These are phyloP conservation scores for Ranitomeya variabilis DNA, from an alignment of 2,113 vertebrate species.

Conservation along the genomic window DNA sequence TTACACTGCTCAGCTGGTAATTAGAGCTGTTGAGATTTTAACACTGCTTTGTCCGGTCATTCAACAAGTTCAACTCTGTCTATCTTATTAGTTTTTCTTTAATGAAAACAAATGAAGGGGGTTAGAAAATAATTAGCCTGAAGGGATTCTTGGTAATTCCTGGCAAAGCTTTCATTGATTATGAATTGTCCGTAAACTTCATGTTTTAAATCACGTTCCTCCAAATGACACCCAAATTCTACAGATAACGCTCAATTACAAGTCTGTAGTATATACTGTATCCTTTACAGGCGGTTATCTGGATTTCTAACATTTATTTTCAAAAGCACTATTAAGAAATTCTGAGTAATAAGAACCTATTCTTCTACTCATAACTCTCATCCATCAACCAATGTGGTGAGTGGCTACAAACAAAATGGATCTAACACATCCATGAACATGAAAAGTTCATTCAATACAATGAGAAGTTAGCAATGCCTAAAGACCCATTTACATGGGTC, in stretches of 20 bases:
- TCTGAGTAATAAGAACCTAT: not conserved
- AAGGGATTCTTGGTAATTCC: slow-evolving; percentile 66
- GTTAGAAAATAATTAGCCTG: slow-evolving; percentile 63
- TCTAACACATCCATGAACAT: no score
- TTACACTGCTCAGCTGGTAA: slow-evolving; percentile 88
- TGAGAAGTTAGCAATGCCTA: no score
- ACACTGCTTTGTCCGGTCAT: slow-evolving; percentile 76
- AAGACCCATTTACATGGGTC: no score
- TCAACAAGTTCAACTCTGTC: slow-evolving; percentile 67
- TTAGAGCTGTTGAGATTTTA: slow-evolving; percentile 87
- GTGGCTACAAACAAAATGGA: no score
- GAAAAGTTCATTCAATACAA: no score
- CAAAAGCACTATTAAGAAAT: not conserved
- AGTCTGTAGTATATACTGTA: slow-evolving; percentile 56
- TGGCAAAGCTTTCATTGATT: slow-evolving; percentile 61
- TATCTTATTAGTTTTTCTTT: slow-evolving; percentile 56
- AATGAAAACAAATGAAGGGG: slow-evolving; percentile 62
- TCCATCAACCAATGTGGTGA: not conserved
- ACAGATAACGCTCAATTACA: slow-evolving; percentile 58
- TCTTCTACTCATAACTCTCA: not conserved
- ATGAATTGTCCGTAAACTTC: slow-evolving; percentile 62
- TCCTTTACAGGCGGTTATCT: not conserved
- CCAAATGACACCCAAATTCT: slow-evolving; percentile 54
- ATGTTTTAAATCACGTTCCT: slow-evolving; percentile 67
- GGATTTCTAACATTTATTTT: not conserved